Base-by-base conservation (phyloP, 2,888 invertebrate species). In the Acanthosepion pharaonis region DNA sequence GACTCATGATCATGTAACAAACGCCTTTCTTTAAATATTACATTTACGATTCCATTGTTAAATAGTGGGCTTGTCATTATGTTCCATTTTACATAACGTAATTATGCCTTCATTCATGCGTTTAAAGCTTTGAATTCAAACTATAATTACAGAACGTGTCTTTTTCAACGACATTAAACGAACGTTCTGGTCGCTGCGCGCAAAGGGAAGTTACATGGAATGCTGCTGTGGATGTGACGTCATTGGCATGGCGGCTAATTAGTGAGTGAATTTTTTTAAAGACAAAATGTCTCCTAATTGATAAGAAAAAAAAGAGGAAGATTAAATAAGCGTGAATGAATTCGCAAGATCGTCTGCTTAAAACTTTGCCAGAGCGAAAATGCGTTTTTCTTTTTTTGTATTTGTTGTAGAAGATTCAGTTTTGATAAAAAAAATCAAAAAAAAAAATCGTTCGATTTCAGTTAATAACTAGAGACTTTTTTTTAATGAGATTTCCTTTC, bases 61-160 rank as follows among this genome's bases (percentile, higher is more conserved):
- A 78, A n/a, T 78, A 33, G 78, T 11, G n/a, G n/a, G 33, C 78
- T 78, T 78, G 11, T 33, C 78, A 78, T 78, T 78, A 78, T 5
- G 15, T 78, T 33, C 78, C n/a, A 78, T 23, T n/a, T 33, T 78
- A n/a, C 28, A 33, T 78, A 78, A 78, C 78, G n/a, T 78, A 78
- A 78, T 78, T 78, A 78, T 78, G 78, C 78, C 78, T 78, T 33
- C 78, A 78, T 78, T 78, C 33, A n/a, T 78, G n/a, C 78, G 78
- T 78, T 78, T 78, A 78, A n/a, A n/a, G 78, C 78, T 78, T 78
- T 78, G 78, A 78, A 23, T 78, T 78, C n/a, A 78, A 33, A 78
- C 78, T 33, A 33, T 78, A 78, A 78, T 78, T 78, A 78, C 9
- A 18, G n/a, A 59, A 78, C 78, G 0, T 33, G 11, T 78, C n/a